phyloP scores from a whole-genome alignment of 1,140 invertebrate genomes.

The Palaemon carinicauda region DNA sequence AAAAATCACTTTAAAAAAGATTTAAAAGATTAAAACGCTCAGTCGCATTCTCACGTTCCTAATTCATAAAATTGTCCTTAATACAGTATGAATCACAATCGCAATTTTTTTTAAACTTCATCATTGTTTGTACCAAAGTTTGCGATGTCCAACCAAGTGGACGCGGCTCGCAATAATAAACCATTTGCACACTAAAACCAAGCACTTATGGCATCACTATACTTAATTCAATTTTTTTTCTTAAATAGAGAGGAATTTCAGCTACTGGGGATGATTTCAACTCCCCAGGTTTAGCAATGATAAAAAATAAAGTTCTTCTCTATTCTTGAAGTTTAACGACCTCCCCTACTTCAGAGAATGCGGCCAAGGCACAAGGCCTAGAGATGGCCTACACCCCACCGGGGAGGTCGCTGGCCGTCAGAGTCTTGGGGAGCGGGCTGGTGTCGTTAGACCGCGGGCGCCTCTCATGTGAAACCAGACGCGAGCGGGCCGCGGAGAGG shows the following conservation, averaged over 20 bases:
- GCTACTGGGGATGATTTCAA: too few species aligned
- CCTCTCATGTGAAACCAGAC: conserved; percentile 52
- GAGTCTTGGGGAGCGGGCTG: conserved; percentile 11
- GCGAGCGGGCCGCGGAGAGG: conserved; percentile 36
- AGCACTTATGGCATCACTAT: conserved; percentile 50
- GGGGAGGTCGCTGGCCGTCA: conserved; percentile 36
- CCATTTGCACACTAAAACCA: conserved; percentile 29
- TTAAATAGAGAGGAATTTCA: too few species aligned
- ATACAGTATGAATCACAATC: too few species aligned
- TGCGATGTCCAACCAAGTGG: too few species aligned
- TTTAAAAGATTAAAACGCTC: too few species aligned
- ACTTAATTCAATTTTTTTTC: too few species aligned
- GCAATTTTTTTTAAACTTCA: too few species aligned
- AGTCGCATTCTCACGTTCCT: too few species aligned
- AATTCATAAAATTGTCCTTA: too few species aligned
- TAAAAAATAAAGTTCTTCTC: neutral
- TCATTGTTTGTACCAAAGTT: too few species aligned
- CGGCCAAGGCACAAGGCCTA: conserved; percentile 35
- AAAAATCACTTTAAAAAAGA: neutral
- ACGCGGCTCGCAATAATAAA: conserved; percentile 9
- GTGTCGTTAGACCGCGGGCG: neutral
- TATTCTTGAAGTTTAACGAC: neutral
- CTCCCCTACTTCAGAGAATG: conserved; percentile 27
- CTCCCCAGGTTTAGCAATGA: neutral
- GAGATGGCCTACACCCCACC: conserved; percentile 6